Evolutionary conservation across 2,797 vertebrate genomes (phyloP).

Genomic region (Typhlichthys subterraneus): DNA sequence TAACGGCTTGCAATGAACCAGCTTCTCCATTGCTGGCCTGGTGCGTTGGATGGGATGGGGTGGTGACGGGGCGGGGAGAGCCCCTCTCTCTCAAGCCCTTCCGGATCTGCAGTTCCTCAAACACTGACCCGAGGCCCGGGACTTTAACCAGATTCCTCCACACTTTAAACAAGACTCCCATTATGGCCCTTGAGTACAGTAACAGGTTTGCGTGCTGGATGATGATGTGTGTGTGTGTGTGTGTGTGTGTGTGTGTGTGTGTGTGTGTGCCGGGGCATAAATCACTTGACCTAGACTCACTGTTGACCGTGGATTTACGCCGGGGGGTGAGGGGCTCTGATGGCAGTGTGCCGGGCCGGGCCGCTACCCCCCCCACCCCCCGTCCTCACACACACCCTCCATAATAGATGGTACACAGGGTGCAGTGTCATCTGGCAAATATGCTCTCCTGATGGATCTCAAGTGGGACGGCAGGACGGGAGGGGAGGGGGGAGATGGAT

Average conservation of each 20-base stretch:
- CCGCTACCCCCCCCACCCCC: too few relatives aligned
- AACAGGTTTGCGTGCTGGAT: constrained; percentile 60
- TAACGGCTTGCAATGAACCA: constrained; percentile 33
- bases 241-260: constrained; percentile 45
- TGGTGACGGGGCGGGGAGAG: neutral
- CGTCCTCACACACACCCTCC: neutral
- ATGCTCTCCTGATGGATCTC: constrained; percentile 66
- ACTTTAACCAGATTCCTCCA: constrained; percentile 68
- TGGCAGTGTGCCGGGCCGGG: constrained; percentile 66
- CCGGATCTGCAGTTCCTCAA: constrained; percentile 71
- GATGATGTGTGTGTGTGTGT: constrained; percentile 41
- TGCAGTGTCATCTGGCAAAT: constrained; percentile 67
- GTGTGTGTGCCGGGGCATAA: constrained; percentile 63
- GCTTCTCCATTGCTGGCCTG: constrained; percentile 29
- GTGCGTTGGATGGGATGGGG: neutral
- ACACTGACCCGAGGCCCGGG: constrained; percentile 55
- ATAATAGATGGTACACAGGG: constrained; percentile 72
- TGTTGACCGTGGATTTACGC: constrained; percentile 67
- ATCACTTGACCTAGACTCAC: constrained; percentile 77
- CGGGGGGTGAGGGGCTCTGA: constrained; percentile 59
- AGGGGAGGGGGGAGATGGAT: constrained; percentile 65
- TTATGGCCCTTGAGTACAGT: constrained; percentile 69
- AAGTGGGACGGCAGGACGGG: constrained; percentile 52
- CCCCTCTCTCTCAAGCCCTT: constrained; percentile 48
- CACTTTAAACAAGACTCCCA: constrained; percentile 78